Evolutionary conservation across 2,797 vertebrate genomes (phyloP).

Genomic region (Arrhamphus sclerolepis): DNA sequence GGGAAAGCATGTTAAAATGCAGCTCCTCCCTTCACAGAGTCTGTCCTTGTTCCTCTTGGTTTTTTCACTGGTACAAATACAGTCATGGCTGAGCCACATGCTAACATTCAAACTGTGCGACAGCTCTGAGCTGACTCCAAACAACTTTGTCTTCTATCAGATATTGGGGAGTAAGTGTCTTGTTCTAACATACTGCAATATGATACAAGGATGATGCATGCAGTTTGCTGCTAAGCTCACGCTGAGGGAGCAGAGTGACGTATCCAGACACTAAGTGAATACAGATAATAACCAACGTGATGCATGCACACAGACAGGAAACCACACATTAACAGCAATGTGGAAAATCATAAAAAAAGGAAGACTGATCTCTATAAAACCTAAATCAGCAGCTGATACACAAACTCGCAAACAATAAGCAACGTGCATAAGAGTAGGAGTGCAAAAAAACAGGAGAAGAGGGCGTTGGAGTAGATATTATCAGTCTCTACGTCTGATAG

Average conservation of each 20-base stretch:
- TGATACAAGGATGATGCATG: slow-evolving; percentile 47
- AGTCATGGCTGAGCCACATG: slow-evolving; percentile 75
- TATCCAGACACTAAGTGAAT: slow-evolving; percentile 61
- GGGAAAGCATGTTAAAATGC: slow-evolving; percentile 57
- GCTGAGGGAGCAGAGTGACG: slow-evolving; percentile 42
- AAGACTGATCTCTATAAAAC: slow-evolving; percentile 3
- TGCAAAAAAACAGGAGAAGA: slow-evolving; percentile 51
- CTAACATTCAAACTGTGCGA: slow-evolving; percentile 67
- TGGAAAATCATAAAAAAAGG: neutral
- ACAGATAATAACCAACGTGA: slow-evolving; percentile 62
- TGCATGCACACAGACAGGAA: slow-evolving; percentile 16
- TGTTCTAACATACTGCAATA: slow-evolving; percentile 43
- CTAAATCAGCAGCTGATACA: slow-evolving; percentile 16
- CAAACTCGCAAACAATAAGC: slow-evolving; percentile 47
- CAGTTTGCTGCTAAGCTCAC: slow-evolving; percentile 38
- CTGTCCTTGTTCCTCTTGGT: slow-evolving; percentile 62
- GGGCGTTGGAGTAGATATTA: slow-evolving; percentile 73
- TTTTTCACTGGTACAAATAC: slow-evolving; percentile 66
- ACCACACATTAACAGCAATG: slow-evolving; percentile 2
- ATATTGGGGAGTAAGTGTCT: slow-evolving; percentile 10
- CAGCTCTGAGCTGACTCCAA: slow-evolving; percentile 39
- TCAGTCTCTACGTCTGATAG: slow-evolving; percentile 76
- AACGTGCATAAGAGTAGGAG: slow-evolving; percentile 48
- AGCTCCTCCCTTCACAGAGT: slow-evolving; percentile 62
- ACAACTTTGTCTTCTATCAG: slow-evolving; percentile 34